Base-by-base conservation (phyloP, 2,888 invertebrate species). In the Rhimphoctona megacephalus region DNA sequence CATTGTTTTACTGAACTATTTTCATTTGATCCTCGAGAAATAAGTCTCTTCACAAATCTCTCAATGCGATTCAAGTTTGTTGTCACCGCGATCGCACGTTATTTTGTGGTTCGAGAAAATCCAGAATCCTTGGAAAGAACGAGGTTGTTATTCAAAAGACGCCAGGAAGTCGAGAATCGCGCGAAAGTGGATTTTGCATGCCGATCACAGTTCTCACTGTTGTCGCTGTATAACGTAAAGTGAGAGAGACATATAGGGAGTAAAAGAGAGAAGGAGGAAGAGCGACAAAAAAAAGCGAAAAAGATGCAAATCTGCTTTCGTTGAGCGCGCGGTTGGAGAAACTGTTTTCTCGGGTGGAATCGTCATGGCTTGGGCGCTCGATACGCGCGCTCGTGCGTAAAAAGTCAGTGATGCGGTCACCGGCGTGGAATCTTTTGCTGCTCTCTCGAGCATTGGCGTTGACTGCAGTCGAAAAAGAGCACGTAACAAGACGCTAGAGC, bases 361-460 rank as follows among this genome's bases (percentile, higher is more conserved):
- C 86, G 83, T 67, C 74, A 83, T 81, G 82, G 81, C 74, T 85
- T 70, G 83, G 61, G 78, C 81, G 80, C 72, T 72, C 43, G 80
- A 81, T 81, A 72, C 81, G 84, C 82, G 78, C 86, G 82, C 83
- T 89, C 88, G 90, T 89, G 90, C 88, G 90, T 88, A 85, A 89
- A 89, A 87, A 88, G 43, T 81, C 83, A 83, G 85, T 85, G 89
- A 89, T 90, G 89, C 89, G 88, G 87, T 91, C 90, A 91, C 89
- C 89, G 90, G 85, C 88, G 88, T 76, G 90, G 90, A 91, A 91
- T 91, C 83, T 87, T 82, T 83, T 87, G 70, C 64, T 52, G 39
- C 36, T 22, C 33, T n/a, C 76, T 72, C 70, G 74, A 72, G 78
- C 66, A 83, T 85, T 82, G 81, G 69, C 61, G 74, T 72, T 66